Evolutionary conservation across 2,888 invertebrate species (phyloP), one percentile per base, ranked within the genome.

Genomic region (Cacoxenus indagator): DNA sequence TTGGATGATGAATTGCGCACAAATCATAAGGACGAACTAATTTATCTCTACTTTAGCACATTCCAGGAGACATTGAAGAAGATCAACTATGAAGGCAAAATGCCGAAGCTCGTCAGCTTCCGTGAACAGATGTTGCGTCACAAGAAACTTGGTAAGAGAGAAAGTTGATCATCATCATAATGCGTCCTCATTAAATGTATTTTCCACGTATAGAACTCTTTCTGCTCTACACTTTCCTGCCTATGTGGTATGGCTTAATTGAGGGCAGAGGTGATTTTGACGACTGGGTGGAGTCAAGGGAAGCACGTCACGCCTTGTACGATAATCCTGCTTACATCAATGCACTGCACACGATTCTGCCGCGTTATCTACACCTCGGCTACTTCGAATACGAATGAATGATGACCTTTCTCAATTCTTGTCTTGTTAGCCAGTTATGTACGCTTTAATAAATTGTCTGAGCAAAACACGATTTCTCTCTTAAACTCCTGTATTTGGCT

Each of bases 1-100:
- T 55, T 81, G 59, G 70, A 71, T 22, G 2, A 31, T 0, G 73
- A 78, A 1, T 45, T 69, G 14, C 76, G 78, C 3, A 46, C 8
- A 11, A 61, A 79, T 4, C 59, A 73, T 64, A 37, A 64, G 0
- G 74, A 78, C 27, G 77, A 81, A 64, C 67, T 83, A 5, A 69
- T 81, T 19, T 70, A 76, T 27, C 71, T 70, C 31, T 79, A 81
- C 22, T 82, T 82, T 54, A 64, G 68, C 0, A 70, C 68, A 1
- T 78, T 83, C 37, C 37, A 67, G 26, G 65, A 70, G 0, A 76
- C 77, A 0, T 67, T 84, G 4, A 57, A 74, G n/a, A 75, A 70
- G 4, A 75, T 76, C 26, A 75, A 75, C 1, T 77, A 65, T 24
- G 37, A 68, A 1, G 81, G 77, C 1, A 48, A 72, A n/a, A 3